Evolutionary conservation across 2,888 invertebrate species (phyloP), one percentile per base, ranked within the genome.

Genomic region (Scelioninae gen. 2): DNA sequence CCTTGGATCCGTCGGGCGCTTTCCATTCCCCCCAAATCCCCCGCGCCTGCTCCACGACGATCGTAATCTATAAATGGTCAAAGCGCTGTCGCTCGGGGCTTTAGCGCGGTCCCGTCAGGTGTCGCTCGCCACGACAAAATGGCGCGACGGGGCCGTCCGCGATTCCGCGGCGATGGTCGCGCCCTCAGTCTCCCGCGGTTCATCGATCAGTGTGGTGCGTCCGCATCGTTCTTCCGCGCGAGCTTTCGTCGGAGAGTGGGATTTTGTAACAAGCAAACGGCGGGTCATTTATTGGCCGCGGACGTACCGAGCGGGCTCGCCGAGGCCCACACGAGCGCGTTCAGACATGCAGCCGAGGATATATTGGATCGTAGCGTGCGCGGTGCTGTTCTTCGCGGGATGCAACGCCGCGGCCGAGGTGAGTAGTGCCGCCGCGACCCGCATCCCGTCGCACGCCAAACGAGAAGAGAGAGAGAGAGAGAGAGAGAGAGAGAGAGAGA

Each of bases 361-460:
- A 91, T 90, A 90, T 87, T 88, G 91, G 88, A 89, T 91, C 89
- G 88, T 92, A 89, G 90, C 90, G 88, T 90, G 90, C 89, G 90
- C 89, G 90, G 90, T 88, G 89, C 90, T 91, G 88, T 89, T 91
- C 89, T 89, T 92, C 86, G 88, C 90, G 87, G 91, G 91, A 90
- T 92, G 91, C 88, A 91, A 91, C 88, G 89, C 91, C 88, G 91
- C 91, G 87, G 89, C 90, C 89, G 92, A 92, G 92, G 92, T 92
- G 90, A 91, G 90, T 88, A 87, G 86, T 73, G 60, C 71, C 64
- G 71, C 69, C 68, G 18, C 72, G 67, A 69, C 72, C 63, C 72
- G 68, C 55, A 60, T 70, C 63, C 43, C 63, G 48, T 63, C 69
- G 33, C 58, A 52, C 52, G 46, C 60, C 60, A 69, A 60, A 60